Conservation (phyloP, 2,113 vertebrate species). For the Cheilinus undulatus region DNA sequence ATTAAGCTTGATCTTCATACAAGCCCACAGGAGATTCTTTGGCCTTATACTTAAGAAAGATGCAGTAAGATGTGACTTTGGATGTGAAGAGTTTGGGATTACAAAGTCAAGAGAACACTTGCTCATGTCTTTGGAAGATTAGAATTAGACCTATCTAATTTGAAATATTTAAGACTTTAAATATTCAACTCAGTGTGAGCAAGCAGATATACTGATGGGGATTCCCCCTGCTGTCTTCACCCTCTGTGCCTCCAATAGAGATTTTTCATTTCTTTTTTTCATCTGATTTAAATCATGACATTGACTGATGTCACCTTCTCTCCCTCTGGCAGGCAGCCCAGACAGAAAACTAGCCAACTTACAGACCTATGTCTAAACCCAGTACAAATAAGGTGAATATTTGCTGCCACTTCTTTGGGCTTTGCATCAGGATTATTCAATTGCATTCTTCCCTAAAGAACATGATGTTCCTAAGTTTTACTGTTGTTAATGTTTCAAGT, state of each 20-base stretch:
- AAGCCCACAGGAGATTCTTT: too few species aligned
- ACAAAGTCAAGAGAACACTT: background rate
- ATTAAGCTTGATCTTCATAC: too few species aligned
- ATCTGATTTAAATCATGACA: slow-evolving; percentile 43
- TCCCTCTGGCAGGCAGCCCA: slow-evolving; percentile 41
- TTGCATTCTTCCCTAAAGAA: slow-evolving; percentile 7
- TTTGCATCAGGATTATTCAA: slow-evolving; percentile 2
- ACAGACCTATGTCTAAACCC: slow-evolving; percentile 14
- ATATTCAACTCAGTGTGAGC: too few species aligned
- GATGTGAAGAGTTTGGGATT: background rate
- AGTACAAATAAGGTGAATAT: slow-evolving; percentile 25
- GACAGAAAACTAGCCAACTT: slow-evolving; percentile 6
- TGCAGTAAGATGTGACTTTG: background rate
- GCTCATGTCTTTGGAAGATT: too few species aligned
- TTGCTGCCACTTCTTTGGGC: slow-evolving; percentile 4
- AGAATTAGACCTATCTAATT: too few species aligned
- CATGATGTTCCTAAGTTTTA: slow-evolving; percentile 3
- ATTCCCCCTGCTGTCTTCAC: background rate
- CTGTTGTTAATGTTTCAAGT: background rate
- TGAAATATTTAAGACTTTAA: too few species aligned
- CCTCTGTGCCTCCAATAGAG: background rate
- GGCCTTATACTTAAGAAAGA: background rate
- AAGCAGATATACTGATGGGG: background rate
- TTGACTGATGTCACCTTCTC: slow-evolving; percentile 40
- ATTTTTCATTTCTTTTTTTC: slow-evolving; percentile 8